Base-by-base conservation (phyloP, 1,140 invertebrate genomes). In the Magallana gigas region DNA sequence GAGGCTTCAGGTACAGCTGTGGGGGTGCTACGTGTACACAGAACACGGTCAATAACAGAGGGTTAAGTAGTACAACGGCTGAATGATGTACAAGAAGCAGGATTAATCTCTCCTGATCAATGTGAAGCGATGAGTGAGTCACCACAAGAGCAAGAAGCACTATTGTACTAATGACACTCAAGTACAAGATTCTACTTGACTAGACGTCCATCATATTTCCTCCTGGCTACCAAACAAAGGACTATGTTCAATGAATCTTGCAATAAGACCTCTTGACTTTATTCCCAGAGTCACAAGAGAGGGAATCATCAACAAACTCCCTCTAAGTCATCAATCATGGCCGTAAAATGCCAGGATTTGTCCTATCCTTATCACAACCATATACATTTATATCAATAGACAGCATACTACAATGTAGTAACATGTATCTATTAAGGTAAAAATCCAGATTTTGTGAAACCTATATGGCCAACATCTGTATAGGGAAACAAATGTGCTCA, bases 261-360 rank as follows among this genome's bases (percentile, higher is more conserved):
- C 68, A 76, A 76, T 76, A 23, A 76, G 36, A 76, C 68, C 68
- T 76, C 68, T 76, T 76, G 68, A 76, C 68, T 76, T 76, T 29
- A 76, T 76, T 76, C 68, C 68, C 18, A 29, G 36, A 76, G 68
- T 76, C 68, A 76, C 18, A 76, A 76, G 68, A 29, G 36, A 29
- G 3, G 23, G 68, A 76, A 76, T 76, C 68, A 36, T 76, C 68
- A 18, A 29, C 12, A 11, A 29, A 12, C 68, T 76, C 23, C 36
- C 23, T 76, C 8, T 76, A 76, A 76, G 68, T 76, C 68, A 76
- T 76, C 68, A 76, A 23, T 23, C 23, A 11, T 18, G 18, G 29
- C 60, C 60, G 36, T 48, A 48, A 76, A 76, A 29, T 76, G 68
- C 23, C 68, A 11, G 18, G 23, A 76, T 76, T 48, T 48, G 36